Percentiles rank a stretch among this genome's conserved stretches.
Evolutionary conservation across 2,888 invertebrate genomes (phyloP).

Genomic region (Rhopalosiphum nymphaeae): DNA sequence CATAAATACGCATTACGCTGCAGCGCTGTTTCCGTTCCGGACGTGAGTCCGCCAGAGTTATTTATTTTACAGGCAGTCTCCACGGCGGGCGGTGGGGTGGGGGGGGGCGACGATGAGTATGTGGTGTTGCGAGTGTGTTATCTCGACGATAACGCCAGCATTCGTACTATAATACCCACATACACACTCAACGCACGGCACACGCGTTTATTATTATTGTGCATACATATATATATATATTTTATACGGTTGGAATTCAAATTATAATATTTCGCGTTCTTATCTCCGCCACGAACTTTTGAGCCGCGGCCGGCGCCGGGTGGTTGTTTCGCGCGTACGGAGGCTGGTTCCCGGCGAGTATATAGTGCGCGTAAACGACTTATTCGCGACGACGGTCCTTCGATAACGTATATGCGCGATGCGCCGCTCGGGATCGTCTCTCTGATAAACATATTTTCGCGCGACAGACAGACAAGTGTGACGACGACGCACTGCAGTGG

Average conservation of each 20-base stretch:
- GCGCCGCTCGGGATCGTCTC: not conserved
- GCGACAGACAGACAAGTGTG: not conserved
- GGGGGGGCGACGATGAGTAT: not conserved
- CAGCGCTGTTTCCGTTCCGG: conserved; percentile 25
- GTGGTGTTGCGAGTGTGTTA: not conserved
- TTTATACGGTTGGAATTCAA: conserved; percentile 23
- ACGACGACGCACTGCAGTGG: not conserved
- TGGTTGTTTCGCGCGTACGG: not conserved
- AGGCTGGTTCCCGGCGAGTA: not conserved
- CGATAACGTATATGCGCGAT: not conserved
- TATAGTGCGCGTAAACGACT: not conserved
- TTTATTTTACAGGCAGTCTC: conserved; percentile 26
- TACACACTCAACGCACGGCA: not conserved
- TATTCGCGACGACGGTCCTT: not conserved
- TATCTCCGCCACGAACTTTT: conserved; percentile 10
- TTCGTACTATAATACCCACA: not conserved
- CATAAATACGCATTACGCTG: conserved; percentile 51
- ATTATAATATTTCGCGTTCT: conserved; percentile 43
- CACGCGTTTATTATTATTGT: not conserved
- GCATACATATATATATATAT: no score
- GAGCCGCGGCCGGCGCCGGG: not conserved
- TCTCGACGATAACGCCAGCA: not conserved
- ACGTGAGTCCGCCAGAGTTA: conserved; percentile 42
- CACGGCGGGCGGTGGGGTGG: not conserved
- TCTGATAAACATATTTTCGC: not conserved